phyloP scores from a whole-genome alignment of 2,888 invertebrate genomes.

The Dilophus febrilis region DNA sequence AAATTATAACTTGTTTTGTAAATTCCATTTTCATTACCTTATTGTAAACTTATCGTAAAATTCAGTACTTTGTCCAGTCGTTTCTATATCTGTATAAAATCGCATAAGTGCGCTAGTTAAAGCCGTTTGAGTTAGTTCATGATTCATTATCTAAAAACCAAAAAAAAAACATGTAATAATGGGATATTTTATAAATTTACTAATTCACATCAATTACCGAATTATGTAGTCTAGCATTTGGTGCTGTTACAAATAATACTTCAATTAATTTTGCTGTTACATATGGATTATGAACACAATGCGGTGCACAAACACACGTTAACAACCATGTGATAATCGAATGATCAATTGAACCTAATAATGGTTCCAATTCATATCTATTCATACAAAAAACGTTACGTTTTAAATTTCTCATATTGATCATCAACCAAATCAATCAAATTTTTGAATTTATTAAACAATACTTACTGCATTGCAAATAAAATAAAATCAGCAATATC shows the following conservation, averaged over 20 bases:
- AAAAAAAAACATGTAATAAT: background rate
- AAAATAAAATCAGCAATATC: conserved; percentile 92
- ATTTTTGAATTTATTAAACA: conserved; percentile 2
- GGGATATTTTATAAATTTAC: too few relatives aligned
- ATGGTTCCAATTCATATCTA: conserved; percentile 59
- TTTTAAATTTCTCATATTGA: too few relatives aligned
- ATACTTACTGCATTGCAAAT: conserved; percentile 77
- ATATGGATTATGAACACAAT: conserved; percentile 90
- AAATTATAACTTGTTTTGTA: background rate
- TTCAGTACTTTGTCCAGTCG: conserved; percentile 93
- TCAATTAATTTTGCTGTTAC: conserved; percentile 92
- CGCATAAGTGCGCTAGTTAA: conserved; percentile 88
- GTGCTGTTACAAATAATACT: conserved; percentile 64
- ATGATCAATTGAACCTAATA: conserved; percentile 62
- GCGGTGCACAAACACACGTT: conserved; percentile 75
- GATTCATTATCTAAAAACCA: conserved; percentile 60
- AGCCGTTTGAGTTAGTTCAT: conserved; percentile 63
- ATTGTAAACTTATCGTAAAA: conserved; percentile 99
- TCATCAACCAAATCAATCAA: too few relatives aligned
- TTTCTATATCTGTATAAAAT: conserved; percentile 96
- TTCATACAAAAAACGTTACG: conserved; percentile 2
- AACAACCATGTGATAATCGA: conserved; percentile 77
- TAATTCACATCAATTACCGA: background rate
- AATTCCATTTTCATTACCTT: conserved; percentile 30
- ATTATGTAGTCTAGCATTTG: conserved; percentile 26